Evolutionary conservation across 2,113 vertebrate species (phyloP).

Genomic region (Vimba vimba): DNA sequence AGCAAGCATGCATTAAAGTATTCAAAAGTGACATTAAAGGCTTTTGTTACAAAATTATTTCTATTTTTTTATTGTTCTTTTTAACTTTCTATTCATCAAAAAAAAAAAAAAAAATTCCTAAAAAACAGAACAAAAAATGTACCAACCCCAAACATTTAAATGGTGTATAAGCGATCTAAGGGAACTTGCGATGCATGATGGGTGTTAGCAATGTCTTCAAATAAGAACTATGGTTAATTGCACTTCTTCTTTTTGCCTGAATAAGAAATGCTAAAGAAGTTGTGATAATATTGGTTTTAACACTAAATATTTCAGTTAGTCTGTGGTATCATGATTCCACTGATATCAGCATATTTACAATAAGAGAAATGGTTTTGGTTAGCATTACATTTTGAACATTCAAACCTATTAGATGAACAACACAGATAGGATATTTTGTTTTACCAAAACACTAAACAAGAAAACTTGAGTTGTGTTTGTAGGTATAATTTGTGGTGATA

Average conservation of each 20-base stretch:
- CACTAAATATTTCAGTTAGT: conserved; percentile 19
- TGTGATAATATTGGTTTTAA: conserved; percentile 53
- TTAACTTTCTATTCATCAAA: too few relatives aligned
- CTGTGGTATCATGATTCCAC: conserved; percentile 21
- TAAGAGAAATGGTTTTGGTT: conserved; percentile 4
- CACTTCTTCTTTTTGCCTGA: conserved; percentile 47
- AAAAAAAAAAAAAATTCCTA: too few relatives aligned
- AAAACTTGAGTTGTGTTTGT: conserved; percentile 17
- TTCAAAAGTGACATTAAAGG: not conserved
- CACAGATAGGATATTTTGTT: not conserved
- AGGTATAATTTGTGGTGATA: conserved; percentile 59
- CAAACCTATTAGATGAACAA: not conserved
- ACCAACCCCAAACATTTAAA: too few relatives aligned
- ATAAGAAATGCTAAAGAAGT: conserved; percentile 31
- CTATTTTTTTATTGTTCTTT: too few relatives aligned
- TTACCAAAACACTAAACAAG: not conserved
- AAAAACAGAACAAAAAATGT: too few relatives aligned
- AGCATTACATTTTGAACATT: not conserved
- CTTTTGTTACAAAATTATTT: too few relatives aligned
- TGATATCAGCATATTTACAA: conserved; percentile 36
- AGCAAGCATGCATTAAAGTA: not conserved
- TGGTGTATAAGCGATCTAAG: not conserved
- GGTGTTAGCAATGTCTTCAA: conserved; percentile 2
- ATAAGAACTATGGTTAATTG: conserved; percentile 35
- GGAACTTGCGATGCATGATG: not conserved